A percentile compares a stretch with the other conserved stretches of the same genome.
phyloP scores from a whole-genome alignment of 2,888 invertebrate species.

The Phaonia tiefii region DNA sequence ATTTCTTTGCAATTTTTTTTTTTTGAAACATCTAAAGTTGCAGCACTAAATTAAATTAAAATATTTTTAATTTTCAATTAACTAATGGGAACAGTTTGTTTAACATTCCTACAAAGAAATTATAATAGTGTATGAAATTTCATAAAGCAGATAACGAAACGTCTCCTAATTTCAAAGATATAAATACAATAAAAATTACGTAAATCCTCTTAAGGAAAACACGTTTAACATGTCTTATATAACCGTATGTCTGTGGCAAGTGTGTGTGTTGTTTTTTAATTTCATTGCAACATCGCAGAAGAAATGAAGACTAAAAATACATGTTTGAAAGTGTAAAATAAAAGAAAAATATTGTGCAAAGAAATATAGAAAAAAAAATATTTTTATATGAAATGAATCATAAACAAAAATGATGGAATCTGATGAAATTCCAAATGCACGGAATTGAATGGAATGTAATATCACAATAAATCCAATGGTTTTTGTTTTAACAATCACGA shows the following conservation, averaged over 20 bases:
- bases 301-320: neutral
- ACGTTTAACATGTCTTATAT: slow-evolving; percentile 30
- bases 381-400: slow-evolving; percentile 30
- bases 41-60: slow-evolving; percentile 7
- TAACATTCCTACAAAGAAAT: neutral
- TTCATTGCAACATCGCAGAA: neutral
- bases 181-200: slow-evolving; percentile 2
- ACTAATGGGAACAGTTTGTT: neutral
- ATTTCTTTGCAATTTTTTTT: neutral
- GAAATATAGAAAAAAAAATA: neutral
- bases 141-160: neutral
- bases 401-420: slow-evolving; percentile 69
- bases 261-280: no score
- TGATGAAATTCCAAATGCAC: slow-evolving; percentile 3
- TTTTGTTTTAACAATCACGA: slow-evolving; percentile 9
- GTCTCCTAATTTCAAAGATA: neutral
- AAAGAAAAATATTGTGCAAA: slow-evolving; percentile 13
- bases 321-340: slow-evolving; percentile 17
- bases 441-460: neutral
- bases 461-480: neutral
- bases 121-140: slow-evolving; percentile 6
- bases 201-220: slow-evolving; percentile 17
- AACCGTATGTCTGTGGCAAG: slow-evolving; percentile 17
- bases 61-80: neutral
- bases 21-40: neutral